Evolutionary conservation across 2,113 vertebrate species (phyloP).

Genomic region (Gymnogyps californianus): DNA sequence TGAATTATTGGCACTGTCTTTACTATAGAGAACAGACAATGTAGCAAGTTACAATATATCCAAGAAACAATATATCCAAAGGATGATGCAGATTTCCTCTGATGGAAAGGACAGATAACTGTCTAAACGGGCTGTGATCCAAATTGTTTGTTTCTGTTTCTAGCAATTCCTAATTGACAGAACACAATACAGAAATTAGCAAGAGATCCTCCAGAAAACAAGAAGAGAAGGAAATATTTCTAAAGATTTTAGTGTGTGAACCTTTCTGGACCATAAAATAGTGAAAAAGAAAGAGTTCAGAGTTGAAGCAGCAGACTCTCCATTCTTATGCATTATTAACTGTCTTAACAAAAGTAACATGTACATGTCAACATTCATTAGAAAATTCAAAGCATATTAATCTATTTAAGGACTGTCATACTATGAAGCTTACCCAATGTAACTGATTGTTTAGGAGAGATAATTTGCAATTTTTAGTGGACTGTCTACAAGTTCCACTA

Average conservation of each 20-base stretch:
- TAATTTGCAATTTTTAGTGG: background rate
- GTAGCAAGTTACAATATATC: background rate
- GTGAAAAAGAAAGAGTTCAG: background rate
- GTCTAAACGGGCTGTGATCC: background rate
- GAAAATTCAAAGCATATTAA: background rate
- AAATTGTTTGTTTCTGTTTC: background rate
- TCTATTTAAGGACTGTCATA: background rate
- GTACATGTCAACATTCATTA: slow-evolving; percentile 28
- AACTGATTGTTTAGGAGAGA: background rate
- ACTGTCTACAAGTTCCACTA: background rate
- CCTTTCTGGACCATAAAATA: background rate
- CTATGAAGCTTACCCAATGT: background rate
- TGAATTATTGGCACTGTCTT: background rate
- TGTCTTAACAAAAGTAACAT: background rate
- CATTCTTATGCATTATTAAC: slow-evolving; percentile 38
- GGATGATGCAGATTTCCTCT: background rate
- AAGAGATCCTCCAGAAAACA: background rate
- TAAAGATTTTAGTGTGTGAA: background rate
- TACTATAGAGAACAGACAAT: background rate
- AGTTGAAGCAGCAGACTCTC: background rate
- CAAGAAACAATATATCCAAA: background rate
- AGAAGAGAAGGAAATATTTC: background rate
- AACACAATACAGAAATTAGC: background rate
- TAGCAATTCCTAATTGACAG: background rate
- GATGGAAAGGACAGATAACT: background rate